Evolutionary conservation across 2,797 vertebrate species (phyloP).

Genomic region (Coilia nasus): DNA sequence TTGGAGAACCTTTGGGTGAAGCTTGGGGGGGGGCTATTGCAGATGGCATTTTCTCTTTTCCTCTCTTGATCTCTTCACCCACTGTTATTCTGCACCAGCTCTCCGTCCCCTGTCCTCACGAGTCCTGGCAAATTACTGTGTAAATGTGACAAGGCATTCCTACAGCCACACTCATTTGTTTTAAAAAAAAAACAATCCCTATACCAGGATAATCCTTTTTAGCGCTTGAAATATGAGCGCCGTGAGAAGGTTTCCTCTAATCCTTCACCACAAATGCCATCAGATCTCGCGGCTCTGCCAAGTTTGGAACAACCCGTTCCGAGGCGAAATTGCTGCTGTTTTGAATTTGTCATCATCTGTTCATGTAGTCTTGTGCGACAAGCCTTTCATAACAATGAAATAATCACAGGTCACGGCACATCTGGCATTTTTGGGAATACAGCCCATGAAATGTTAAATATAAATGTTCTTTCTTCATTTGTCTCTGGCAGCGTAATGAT

Average conservation of each 20-base stretch:
- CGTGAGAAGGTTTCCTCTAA: not conserved
- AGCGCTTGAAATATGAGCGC: not conserved
- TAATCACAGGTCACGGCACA: not conserved
- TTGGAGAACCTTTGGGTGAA: constrained; percentile 46
- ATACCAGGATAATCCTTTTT: constrained; percentile 45
- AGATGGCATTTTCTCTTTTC: not conserved
- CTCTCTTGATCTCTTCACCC: not conserved
- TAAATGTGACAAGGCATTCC: not conserved
- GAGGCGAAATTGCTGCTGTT: not conserved
- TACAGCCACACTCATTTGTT: not conserved
- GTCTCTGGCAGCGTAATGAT: not conserved
- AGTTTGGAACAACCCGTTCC: not conserved
- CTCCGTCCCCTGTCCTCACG: not conserved
- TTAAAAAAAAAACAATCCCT: constrained; percentile 48
- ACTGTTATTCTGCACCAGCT: not conserved
- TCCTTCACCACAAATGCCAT: not conserved
- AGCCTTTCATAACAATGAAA: not conserved
- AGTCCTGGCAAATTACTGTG: not conserved
- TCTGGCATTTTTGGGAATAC: not conserved
- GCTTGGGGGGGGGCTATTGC: no score
- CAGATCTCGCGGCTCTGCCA: not conserved
- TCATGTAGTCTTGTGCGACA: not conserved
- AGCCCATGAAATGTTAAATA: not conserved
- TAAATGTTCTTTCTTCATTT: not conserved
- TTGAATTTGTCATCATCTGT: not conserved